Percentiles rank a stretch among this genome's conserved stretches.
These are phyloP conservation scores for Drosophila orosa DNA, from an alignment of 1,140 invertebrate genomes.

Conservation along the genomic window DNA sequence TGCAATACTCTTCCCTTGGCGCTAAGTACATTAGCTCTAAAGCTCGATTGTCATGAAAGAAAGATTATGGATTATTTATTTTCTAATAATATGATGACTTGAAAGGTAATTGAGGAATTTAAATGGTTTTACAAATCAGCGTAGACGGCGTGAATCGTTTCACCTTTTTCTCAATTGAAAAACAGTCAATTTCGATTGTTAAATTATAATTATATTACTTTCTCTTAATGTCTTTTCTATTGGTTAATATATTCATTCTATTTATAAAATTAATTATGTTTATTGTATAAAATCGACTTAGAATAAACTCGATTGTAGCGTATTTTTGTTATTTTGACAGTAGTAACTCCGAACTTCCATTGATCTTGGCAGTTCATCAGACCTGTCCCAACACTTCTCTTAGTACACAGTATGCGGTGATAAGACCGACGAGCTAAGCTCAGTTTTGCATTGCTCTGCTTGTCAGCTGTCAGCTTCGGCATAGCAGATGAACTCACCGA, in stretches of 20 bases:
- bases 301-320: not conserved
- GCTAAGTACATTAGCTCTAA: not conserved
- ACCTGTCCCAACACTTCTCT: not conserved
- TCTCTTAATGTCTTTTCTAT: no score
- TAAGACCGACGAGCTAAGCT: not conserved
- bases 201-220: no score
- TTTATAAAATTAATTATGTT: no score
- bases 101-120: not conserved
- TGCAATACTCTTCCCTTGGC: not conserved
- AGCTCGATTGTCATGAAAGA: not conserved
- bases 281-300: no score
- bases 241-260: no score
- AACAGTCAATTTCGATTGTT: not conserved
- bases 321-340: not conserved
- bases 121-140: not conserved
- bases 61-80: not conserved
- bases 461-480: constrained; percentile 38
- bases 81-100: not conserved
- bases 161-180: not conserved
- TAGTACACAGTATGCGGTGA: constrained; percentile 24
- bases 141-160: not conserved
- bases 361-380: not conserved
- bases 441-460: not conserved
- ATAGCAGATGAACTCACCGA: constrained; percentile 33
- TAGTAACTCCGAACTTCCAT: not conserved